Evolutionary conservation across 1,140 invertebrate species (phyloP), one percentile per base, ranked within the genome.

Genomic region (Drosophila kanapiae): DNA sequence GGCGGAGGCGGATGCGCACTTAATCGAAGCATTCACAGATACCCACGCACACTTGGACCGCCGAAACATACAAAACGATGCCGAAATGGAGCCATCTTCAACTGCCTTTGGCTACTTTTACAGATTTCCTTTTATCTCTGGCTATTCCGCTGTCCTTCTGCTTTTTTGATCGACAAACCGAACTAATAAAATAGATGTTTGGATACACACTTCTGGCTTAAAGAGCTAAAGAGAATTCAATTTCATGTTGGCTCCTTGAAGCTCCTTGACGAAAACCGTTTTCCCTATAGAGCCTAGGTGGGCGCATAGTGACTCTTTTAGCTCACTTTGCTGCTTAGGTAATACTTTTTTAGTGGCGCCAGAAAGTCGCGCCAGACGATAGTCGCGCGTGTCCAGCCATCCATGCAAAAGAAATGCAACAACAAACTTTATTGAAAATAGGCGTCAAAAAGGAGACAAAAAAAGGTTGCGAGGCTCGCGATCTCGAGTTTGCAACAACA

Each of bases 11-110:
- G 68, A 65, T 67, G 61, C 57, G 61, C 82, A 75, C 74, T 81
- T 68, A 62, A 69, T 78, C 48, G 82, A 59, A 75, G 71, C 75
- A 51, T 42, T 51, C 54, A 61, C 58, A 84, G 59, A 70, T 70
- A 71, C 59, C 43, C 56, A 37, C 53, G 37, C 62, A 58, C 42
- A 53, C 51, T 53, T 35, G 33, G 33, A 56, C 38, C 29, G n/a
- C 29, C 29, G n/a, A 60, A 54, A 63, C 31, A 49, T 35, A 27
- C 33, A 43, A 9, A 60, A 8, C 16, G 10, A 42, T 18, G 5
- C 2, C 8, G 56, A 40, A 14, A 63, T 33, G 9, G 27, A 69
- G 60, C 31, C 37, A 61, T 61, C 38, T 43, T 14, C 33, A 42
- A 59, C 49, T 71, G 74, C 61, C 37, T 45, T 35, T 75, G 71